Conservation (phyloP, 2,888 invertebrate species). For the Ichneumon xanthorius region DNA sequence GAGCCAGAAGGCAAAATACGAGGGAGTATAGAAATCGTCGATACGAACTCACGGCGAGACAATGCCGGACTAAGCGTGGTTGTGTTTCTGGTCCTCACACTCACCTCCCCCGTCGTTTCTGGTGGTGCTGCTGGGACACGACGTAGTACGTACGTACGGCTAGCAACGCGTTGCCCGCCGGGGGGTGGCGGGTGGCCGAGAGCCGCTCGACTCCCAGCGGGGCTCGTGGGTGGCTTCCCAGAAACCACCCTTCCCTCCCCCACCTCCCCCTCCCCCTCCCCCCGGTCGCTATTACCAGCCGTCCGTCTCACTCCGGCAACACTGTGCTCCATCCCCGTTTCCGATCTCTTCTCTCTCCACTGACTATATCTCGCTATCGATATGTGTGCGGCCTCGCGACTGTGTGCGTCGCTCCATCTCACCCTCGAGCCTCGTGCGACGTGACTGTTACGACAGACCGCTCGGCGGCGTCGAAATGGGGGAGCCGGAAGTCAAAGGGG, state of each 20-base stretch:
- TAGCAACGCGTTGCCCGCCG: conserved; percentile 27
- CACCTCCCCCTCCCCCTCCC: background rate
- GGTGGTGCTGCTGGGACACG: conserved; percentile 58
- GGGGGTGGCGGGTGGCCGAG: conserved; percentile 16
- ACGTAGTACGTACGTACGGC: conserved; percentile 50
- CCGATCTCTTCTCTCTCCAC: conserved; percentile 28
- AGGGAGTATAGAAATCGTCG: conserved; percentile 48
- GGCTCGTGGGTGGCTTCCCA: conserved; percentile 14
- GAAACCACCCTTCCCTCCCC: background rate
- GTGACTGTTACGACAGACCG: conserved; percentile 55
- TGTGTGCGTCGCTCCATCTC: background rate
- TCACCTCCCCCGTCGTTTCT: conserved; percentile 45
- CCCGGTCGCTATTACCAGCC: conserved; percentile 46
- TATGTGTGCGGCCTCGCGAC: background rate
- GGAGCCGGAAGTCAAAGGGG: conserved; percentile 59
- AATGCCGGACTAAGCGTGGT: conserved; percentile 71
- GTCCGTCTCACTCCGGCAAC: conserved; percentile 30
- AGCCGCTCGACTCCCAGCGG: conserved; percentile 10
- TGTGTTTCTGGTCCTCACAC: conserved; percentile 60
- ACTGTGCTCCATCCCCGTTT: conserved; percentile 38
- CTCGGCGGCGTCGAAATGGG: conserved; percentile 55
- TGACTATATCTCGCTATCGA: conserved; percentile 20
- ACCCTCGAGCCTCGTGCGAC: conserved; percentile 28
- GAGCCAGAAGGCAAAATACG: conserved; percentile 10
- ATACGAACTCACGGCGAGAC: conserved; percentile 71